Conservation (phyloP, 2,797 vertebrate species). For the Helarctos malayanus region DNA sequence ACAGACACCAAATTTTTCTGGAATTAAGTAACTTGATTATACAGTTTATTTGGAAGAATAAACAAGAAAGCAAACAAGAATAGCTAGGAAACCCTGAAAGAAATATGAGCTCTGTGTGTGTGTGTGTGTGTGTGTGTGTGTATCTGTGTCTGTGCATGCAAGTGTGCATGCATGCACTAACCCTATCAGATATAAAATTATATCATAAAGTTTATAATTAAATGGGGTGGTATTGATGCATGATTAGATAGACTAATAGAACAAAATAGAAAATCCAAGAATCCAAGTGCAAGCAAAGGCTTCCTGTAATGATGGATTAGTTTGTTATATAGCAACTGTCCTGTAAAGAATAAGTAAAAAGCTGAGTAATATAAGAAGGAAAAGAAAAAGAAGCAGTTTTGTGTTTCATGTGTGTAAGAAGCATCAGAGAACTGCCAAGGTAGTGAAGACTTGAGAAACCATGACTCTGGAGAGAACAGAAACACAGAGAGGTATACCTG, state of each 20-base stretch:
- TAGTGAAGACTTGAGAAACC: neutral
- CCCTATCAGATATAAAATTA: neutral
- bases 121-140: neutral
- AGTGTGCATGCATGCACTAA: neutral
- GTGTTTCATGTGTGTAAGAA: neutral
- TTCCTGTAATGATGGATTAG: neutral
- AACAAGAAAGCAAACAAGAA: conserved; percentile 18
- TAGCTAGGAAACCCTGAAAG: neutral
- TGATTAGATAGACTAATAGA: neutral
- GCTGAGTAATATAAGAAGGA: neutral
- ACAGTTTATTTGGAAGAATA: conserved; percentile 37
- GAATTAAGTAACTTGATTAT: neutral
- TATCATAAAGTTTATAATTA: conserved; percentile 2
- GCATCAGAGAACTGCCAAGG: neutral
- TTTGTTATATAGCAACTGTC: neutral
- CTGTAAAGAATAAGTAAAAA: neutral
- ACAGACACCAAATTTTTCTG: conserved; percentile 2
- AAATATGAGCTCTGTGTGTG: neutral
- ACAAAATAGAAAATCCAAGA: neutral
- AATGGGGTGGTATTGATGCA: neutral
- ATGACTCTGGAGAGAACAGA: neutral
- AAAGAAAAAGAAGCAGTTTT: neutral
- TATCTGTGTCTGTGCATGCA: neutral
- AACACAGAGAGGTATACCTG: neutral
- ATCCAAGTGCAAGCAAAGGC: neutral